A percentile compares a stretch with the other conserved stretches of the same genome.
phyloP scores from a whole-genome alignment of 2,888 invertebrate genomes.

The Brenthis ino region DNA sequence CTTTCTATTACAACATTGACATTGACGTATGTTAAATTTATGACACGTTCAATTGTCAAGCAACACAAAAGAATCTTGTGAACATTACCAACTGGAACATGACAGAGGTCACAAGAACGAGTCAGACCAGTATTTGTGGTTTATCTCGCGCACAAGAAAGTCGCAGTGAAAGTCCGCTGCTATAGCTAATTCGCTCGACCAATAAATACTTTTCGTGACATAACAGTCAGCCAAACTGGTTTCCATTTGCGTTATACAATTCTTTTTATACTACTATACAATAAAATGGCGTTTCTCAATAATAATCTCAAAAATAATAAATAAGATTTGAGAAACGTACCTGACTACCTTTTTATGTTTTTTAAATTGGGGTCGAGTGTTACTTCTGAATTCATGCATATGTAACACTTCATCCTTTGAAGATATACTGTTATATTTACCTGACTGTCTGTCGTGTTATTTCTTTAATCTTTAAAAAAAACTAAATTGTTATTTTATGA shows the following conservation, averaged over 20 bases:
- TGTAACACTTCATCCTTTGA: conserved; percentile 51
- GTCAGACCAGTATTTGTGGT: conserved; percentile 60
- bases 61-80: conserved; percentile 55
- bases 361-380: conserved; percentile 53
- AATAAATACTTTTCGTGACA: conserved; percentile 75
- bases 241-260: conserved; percentile 46
- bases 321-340: conserved; percentile 61
- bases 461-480: conserved; percentile 13
- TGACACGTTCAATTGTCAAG: conserved; percentile 51
- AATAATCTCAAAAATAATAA: conserved; percentile 58
- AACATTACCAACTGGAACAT: conserved; percentile 56
- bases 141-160: conserved; percentile 64
- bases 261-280: conserved; percentile 51
- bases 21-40: conserved; percentile 52
- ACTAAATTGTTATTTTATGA: too few species aligned
- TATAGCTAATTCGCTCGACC: conserved; percentile 65
- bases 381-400: conserved; percentile 51
- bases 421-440: conserved; percentile 57
- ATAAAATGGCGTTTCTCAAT: conserved; percentile 55
- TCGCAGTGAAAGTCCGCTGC: conserved; percentile 73
- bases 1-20: conserved; percentile 55
- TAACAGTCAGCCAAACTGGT: conserved; percentile 69
- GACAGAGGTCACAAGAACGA: conserved; percentile 65
- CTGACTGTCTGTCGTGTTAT: conserved; percentile 35
- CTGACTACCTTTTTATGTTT: conserved; percentile 48